phyloP scores from a whole-genome alignment of 2,113 vertebrate genomes.

The Coryphaenoides rupestris region DNA sequence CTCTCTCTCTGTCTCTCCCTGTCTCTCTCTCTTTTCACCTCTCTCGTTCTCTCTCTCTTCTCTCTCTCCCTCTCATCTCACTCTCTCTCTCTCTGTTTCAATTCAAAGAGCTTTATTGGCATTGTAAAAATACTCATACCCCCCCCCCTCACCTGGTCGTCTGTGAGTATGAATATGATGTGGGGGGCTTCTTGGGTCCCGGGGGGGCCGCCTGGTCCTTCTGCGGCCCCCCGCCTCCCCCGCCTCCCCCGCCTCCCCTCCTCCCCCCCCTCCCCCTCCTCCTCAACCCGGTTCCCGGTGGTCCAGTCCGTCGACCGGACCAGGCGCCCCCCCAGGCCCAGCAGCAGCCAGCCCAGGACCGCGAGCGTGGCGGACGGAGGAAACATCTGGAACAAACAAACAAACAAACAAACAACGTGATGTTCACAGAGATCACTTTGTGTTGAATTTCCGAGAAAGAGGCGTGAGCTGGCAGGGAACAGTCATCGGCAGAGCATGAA shows the following conservation, averaged over 20 bases:
- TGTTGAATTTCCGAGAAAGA: no score
- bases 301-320: conserved; percentile 79
- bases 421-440: no score
- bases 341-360: conserved; percentile 76
- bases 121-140: no score
- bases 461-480: not conserved
- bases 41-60: no score
- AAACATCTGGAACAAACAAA: not conserved
- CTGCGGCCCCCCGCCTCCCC: conserved; percentile 35
- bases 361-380: conserved; percentile 13
- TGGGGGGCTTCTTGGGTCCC: conserved; percentile 79
- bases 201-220: conserved; percentile 41
- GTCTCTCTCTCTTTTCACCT: no score
- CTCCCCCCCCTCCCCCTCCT: conserved; percentile 47
- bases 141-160: conserved; percentile 77
- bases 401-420: not conserved
- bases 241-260: conserved; percentile 55
- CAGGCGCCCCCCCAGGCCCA: no score
- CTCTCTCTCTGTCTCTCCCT: no score
- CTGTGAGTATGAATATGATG: conserved; percentile 91
- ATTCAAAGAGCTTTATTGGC: no score
- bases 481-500: no score
- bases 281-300: conserved; percentile 67
- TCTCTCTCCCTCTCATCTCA: no score
- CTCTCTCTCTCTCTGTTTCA: no score